Evolutionary conservation across 1,140 invertebrate genomes (phyloP).

Genomic region (Araneus ventricosus): DNA sequence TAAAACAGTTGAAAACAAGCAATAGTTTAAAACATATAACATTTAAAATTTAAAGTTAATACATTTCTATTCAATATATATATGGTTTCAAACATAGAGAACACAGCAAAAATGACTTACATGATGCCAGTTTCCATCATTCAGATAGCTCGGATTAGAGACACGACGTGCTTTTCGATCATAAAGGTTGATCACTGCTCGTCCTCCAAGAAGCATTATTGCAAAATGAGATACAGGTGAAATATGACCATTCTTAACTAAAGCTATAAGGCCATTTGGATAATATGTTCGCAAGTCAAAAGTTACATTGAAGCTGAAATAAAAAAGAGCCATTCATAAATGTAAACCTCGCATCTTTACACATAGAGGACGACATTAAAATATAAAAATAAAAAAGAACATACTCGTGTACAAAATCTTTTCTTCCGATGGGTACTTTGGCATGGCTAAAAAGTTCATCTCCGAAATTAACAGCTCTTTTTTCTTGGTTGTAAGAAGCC

Average conservation of each 20-base stretch:
- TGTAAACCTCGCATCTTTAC: not conserved
- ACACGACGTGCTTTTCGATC: slow-evolving; percentile 84
- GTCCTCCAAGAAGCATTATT: slow-evolving; percentile 86
- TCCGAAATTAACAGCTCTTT: slow-evolving; percentile 91
- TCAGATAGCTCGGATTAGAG: slow-evolving; percentile 84
- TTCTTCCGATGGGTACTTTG: slow-evolving; percentile 79
- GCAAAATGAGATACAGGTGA: slow-evolving; percentile 85
- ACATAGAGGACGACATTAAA: no score
- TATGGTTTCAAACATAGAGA: no score
- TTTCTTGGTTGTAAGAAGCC: slow-evolving; percentile 87
- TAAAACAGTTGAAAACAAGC: no score
- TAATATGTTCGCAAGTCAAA: slow-evolving; percentile 93
- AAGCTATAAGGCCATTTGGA: slow-evolving; percentile 89
- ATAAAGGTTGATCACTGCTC: slow-evolving; percentile 85
- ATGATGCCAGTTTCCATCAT: slow-evolving; percentile 92
- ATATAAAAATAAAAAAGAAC: not conserved
- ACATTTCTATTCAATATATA: no score
- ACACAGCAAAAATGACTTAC: slow-evolving; percentile 79
- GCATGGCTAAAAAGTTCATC: slow-evolving; percentile 87
- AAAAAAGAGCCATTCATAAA: slow-evolving; percentile 25
- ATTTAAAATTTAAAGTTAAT: no score
- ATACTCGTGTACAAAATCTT: slow-evolving; percentile 74
- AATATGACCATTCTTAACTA: slow-evolving; percentile 81
- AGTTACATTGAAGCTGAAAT: slow-evolving; percentile 83
- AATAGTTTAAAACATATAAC: no score